Conservation (phyloP, 2,888 invertebrate genomes). For the Tryphoninae sp. region DNA sequence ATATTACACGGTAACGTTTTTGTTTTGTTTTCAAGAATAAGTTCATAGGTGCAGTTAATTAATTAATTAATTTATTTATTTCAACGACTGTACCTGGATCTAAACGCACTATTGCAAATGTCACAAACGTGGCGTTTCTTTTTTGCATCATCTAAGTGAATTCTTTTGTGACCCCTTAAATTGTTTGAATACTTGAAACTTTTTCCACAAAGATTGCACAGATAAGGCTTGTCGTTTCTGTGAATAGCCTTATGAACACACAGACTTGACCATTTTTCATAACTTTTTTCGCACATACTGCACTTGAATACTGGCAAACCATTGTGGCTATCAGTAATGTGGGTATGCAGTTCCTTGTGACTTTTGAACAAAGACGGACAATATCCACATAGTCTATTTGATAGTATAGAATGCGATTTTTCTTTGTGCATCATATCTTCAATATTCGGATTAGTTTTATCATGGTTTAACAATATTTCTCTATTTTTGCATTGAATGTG, state of each 20-base stretch:
- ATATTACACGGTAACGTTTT: neutral
- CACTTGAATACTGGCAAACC: conserved; percentile 72
- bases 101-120: conserved; percentile 81
- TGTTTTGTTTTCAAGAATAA: neutral
- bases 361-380: conserved; percentile 66
- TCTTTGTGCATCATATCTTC: conserved; percentile 40
- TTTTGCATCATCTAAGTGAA: conserved; percentile 74
- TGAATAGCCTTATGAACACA: conserved; percentile 78
- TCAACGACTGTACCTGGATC: conserved; percentile 73
- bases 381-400: conserved; percentile 71
- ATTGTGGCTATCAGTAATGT: conserved; percentile 70
- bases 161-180: conserved; percentile 77
- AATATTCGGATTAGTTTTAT: conserved; percentile 43
- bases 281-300: conserved; percentile 72
- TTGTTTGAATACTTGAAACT: conserved; percentile 78
- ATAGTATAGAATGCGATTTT: conserved; percentile 10
- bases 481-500: conserved; percentile 40
- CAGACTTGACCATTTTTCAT: conserved; percentile 74
- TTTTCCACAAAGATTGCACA: conserved; percentile 79
- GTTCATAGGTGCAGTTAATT: too few relatives aligned
- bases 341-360: conserved; percentile 71
- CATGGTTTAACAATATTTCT: conserved; percentile 32
- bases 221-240: conserved; percentile 73
- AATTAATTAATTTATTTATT: neutral
- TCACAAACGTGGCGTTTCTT: conserved; percentile 79